Evolutionary conservation across 1,140 invertebrate genomes (phyloP), one percentile per base, ranked within the genome.

Genomic region (Solenopsis fugax): DNA sequence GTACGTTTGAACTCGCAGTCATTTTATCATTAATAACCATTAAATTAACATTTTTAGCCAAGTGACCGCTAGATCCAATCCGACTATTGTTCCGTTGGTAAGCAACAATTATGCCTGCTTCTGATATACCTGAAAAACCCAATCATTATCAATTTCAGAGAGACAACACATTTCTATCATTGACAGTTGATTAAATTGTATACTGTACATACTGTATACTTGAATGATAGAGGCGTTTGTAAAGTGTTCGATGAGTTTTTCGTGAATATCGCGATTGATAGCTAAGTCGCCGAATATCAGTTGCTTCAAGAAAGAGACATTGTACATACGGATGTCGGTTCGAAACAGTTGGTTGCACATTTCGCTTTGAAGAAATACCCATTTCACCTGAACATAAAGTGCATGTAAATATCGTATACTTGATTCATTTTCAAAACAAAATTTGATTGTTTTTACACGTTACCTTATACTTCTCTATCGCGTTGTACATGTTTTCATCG

Each of bases 191-290:
- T 41, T 76, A 29, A 62, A 58, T 6, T 41, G 7, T 6, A 41
- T 6, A 73, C 4, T 34, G 4, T 73, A 73, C 41, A 13, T 18
- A 82, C 80, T 18, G 1, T 82, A 82, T 18, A 82, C 24, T 72
- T 58, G 21, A 58, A 41, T 4, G n/a, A 73, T 12, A 41, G 18
- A 24, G 10, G 13, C 9, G 4, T 82, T 29, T 13, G 6, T 16
- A 18, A 73, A 29, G 4, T 21, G 12, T 0, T 48, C 4, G 24
- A 1, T 21, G 16, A 82, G 29, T 3, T n/a, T 2, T 37, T 56
- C 0, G 1, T 82, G 7, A 45, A n/a, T 4, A 13, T 1, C 0
- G 1, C 5, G 0, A 9, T 16, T 2, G 54, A 73, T 60, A 2
- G 0, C 12, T 34, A 67, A 24, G 21, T 58, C 67, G 9, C 18